A percentile compares a stretch with the other conserved stretches of the same genome.
Evolutionary conservation across 1,140 invertebrate species (phyloP).

Genomic region (Anastrepha ludens): DNA sequence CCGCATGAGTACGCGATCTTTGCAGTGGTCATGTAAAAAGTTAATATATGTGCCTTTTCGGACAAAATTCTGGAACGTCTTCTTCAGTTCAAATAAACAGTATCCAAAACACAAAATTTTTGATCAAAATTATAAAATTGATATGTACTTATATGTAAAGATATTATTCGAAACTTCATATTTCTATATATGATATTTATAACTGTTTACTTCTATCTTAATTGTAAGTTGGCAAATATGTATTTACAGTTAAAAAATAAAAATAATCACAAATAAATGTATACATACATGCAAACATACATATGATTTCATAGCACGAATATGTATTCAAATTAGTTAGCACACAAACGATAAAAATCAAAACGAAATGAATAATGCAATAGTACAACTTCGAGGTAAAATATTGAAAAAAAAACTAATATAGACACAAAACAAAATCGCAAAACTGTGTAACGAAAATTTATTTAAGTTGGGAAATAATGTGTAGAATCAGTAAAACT

Average conservation of each 20-base stretch:
- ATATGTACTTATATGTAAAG: neutral
- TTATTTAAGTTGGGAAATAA: too few species aligned
- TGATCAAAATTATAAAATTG: slow-evolving; percentile 40
- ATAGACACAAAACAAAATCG: too few species aligned
- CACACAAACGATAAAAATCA: too few species aligned
- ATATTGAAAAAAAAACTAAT: too few species aligned
- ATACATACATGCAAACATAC: neutral
- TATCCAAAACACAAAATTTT: neutral
- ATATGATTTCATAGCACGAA: too few species aligned
- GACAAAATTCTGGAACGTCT: slow-evolving; percentile 53
- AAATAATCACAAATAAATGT: neutral
- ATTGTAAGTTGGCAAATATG: neutral
- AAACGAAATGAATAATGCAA: too few species aligned
- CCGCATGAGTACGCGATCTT: neutral
- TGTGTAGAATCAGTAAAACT: too few species aligned
- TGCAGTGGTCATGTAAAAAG: slow-evolving; percentile 7
- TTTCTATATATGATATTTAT: slow-evolving; percentile 6
- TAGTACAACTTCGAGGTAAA: too few species aligned
- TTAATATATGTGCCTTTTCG: slow-evolving; percentile 54
- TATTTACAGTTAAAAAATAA: neutral
- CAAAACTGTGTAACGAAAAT: too few species aligned
- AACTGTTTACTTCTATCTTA: neutral
- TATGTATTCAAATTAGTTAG: too few species aligned
- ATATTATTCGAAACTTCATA: neutral
- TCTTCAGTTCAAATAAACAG: slow-evolving; percentile 37